Evolutionary conservation across 2,113 vertebrate genomes (phyloP), one percentile per base, ranked within the genome.

Genomic region (Saccopteryx bilineata): DNA sequence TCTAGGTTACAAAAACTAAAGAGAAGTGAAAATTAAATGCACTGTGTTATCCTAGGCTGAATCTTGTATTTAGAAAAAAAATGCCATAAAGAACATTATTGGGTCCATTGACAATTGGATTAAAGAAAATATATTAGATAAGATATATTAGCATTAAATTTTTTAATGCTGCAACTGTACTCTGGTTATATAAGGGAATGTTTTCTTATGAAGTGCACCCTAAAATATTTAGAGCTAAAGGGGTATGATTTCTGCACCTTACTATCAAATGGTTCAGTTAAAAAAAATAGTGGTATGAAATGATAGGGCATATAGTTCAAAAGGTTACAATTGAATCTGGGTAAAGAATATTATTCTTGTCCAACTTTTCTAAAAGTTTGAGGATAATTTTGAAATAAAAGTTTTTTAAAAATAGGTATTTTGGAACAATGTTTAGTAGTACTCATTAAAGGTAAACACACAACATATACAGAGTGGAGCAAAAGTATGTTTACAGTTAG

Each of bases 241-340:
- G 17, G 68, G 1, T 68, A 24, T 66, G 46, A 46, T 82, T 23
- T 83, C 26, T 88, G 69, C 15, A 83, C 17, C 31, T 84, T 83
- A 83, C 10, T 74, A 26, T 68, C 60, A 82, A 9, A 86, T 66
- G 58, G 28, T 33, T 87, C 15, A 28, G 66, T 21, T 54, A 54
- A 46, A 26, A 39, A 28, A 52, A 68, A 46, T 2, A 48, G 28
- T 58, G 3, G n/a, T 60, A 68, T 84, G 66, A 88, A 93, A 84
- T 95, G n/a, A 83, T 89, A 28, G 76, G 84, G 21, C 19, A 17
- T 66, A 56, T 48, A 65, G 21, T 88, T 11, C n/a, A 83, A n/a
- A 92, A 95, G 78, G 13, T 71, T 95, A 89, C 56, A 78, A 3
- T 79, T 79, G 28, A 78, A 69, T 89, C 33, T 58, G 8, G 82